phyloP scores from a whole-genome alignment of 1,140 invertebrate species.

The Tribolium madens region DNA sequence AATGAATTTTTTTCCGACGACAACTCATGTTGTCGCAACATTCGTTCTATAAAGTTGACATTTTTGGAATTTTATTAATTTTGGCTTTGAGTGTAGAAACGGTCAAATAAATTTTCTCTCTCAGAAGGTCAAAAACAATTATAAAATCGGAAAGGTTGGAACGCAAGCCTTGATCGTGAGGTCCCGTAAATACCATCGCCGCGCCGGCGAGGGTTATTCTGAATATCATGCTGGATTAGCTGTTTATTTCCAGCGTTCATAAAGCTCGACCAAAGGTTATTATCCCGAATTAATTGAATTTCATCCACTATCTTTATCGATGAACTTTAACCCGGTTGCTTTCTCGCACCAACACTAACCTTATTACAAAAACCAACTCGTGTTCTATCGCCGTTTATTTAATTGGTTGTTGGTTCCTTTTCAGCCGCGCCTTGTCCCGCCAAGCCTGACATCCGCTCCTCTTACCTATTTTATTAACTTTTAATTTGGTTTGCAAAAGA shows the following conservation, averaged over 20 bases:
- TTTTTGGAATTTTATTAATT: too few species aligned
- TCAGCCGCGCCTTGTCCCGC: neutral
- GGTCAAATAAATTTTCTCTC: neutral
- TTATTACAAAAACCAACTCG: neutral
- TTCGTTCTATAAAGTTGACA: too few species aligned
- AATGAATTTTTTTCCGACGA: neutral
- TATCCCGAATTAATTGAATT: conserved; percentile 38
- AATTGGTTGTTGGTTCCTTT: conserved; percentile 24
- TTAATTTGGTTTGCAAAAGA: conserved; percentile 7
- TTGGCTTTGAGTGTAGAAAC: neutral
- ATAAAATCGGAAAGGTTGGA: conserved; percentile 11
- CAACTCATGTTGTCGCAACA: too few species aligned
- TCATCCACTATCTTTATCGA: conserved; percentile 22
- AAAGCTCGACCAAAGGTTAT: conserved; percentile 27
- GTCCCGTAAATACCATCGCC: conserved; percentile 26
- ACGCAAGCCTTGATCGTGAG: neutral
- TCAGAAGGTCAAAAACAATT: conserved; percentile 18
- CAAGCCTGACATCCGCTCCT: neutral
- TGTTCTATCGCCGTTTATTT: neutral
- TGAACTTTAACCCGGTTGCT: neutral
- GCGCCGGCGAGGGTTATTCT: conserved; percentile 22
- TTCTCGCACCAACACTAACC: neutral
- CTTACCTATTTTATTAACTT: conserved; percentile 24
- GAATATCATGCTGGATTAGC: conserved; percentile 33
- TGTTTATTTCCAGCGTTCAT: conserved; percentile 37